Base-by-base conservation (phyloP, 2,888 invertebrate genomes). In the Dusona sp. region DNA sequence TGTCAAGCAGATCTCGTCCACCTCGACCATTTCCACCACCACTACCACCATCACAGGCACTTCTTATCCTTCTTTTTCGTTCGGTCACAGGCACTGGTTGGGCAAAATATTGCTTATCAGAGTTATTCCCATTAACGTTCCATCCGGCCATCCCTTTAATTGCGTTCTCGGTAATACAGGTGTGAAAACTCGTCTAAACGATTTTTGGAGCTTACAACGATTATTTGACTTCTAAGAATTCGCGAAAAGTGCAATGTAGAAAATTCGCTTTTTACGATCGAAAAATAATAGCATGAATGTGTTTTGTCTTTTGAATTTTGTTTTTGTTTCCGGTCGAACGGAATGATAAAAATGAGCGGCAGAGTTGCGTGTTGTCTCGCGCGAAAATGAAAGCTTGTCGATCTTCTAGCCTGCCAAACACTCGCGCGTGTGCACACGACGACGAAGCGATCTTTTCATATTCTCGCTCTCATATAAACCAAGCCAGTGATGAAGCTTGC, bases 81-180 rank as follows among this genome's bases (percentile, higher is more conserved):
- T 87, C 84, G 79, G 70, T 79, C 45, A 87, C 86, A 45, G 86
- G 86, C 86, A 87, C 86, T 87, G 86, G 86, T 84, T 84, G 86
- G 84, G 86, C 73, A 84, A 79, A 87, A 79, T 87, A 84, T 84
- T 79, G 81, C 79, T 87, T 87, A 57, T 87, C 86, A 82, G 86
- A 87, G 57, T 87, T 81, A 77, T 80, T 87, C 19, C 84, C 75
- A 65, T 75, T 87, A 33, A 33, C 25, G 45, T 64, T 87, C 82
- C 84, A 84, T 36, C 65, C 70, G 16, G 86, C 84, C 86, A 87
- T 82, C 64, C 48, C 83, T 68, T 33, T 79, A 25, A 25, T 8
- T 67, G 25, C 74, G n/a, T 51, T 25, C 9, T 8, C 19, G 11
- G 19, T 33, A 13, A 3, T 33, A 67, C 33, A 33, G 7, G 57